Evolutionary conservation across 2,797 vertebrate genomes (phyloP).

Genomic region (Macropodus opercularis): DNA sequence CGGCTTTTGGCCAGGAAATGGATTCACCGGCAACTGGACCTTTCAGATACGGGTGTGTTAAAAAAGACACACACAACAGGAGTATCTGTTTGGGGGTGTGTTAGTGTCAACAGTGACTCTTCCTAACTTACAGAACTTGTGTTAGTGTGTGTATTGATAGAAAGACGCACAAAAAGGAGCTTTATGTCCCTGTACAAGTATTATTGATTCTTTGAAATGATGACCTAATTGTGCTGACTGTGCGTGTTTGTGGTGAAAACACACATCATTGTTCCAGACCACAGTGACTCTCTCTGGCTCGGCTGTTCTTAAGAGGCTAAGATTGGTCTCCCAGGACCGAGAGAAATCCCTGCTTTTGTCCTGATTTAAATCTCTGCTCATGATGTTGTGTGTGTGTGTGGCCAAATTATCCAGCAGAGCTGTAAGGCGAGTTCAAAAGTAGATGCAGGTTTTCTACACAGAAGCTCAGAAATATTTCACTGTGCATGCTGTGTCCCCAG

Average conservation of each 20-base stretch:
- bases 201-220: conserved; percentile 32
- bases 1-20: no score
- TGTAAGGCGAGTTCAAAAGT: conserved; percentile 18
- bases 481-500: conserved; percentile 33
- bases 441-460: conserved; percentile 18
- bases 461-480: conserved; percentile 53
- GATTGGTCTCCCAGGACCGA: conserved; percentile 23
- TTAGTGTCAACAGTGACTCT: neutral
- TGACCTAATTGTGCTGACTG: conserved; percentile 10
- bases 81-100: conserved; percentile 4
- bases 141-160: neutral
- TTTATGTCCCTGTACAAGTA: neutral
- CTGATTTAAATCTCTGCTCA: conserved; percentile 12
- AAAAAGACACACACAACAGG: no score
- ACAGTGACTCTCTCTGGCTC: conserved; percentile 41
- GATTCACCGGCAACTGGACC: no score
- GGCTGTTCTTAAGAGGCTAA: conserved; percentile 41
- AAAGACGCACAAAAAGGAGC: neutral
- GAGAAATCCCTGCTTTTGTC: conserved; percentile 27
- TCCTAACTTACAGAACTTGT: neutral
- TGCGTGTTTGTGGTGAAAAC: conserved; percentile 16
- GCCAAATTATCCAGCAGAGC: conserved; percentile 22
- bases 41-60: no score
- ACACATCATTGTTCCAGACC: conserved; percentile 7
- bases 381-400: conserved; percentile 14